A percentile compares a stretch with the other conserved stretches of the same genome.
phyloP scores from a whole-genome alignment of 2,888 invertebrate species.

The Norana najaformis region DNA sequence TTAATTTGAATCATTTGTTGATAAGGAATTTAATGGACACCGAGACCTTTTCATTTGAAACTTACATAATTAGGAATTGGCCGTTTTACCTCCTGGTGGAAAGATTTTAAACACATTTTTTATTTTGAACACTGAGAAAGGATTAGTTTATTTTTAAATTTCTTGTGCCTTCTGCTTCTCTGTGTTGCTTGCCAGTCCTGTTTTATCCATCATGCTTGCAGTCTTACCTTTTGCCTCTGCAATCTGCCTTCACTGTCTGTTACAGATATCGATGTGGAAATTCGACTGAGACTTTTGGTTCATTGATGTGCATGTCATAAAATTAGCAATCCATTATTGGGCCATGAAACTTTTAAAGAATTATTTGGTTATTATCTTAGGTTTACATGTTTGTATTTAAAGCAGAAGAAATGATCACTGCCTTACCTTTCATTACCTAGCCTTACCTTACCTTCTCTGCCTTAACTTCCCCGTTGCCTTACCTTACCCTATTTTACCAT shows the following conservation, averaged over 20 bases:
- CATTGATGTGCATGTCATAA: background rate
- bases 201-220: too few species aligned
- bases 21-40: background rate
- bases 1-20: background rate
- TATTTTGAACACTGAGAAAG: too few species aligned
- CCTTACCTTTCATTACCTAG: background rate
- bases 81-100: too few species aligned
- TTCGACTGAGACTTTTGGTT: too few species aligned
- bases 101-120: too few species aligned
- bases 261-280: too few species aligned
- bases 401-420: background rate
- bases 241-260: too few species aligned
- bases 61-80: background rate
- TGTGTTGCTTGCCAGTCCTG: too few species aligned
- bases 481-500: background rate
- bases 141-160: too few species aligned
- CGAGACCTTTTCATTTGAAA: background rate
- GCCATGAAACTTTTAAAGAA: background rate
- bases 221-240: too few species aligned
- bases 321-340: background rate
- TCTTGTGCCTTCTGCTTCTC: too few species aligned
- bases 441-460: background rate
- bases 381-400: slow-evolving; percentile 9
- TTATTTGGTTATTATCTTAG: background rate
- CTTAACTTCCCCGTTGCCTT: background rate